These are phyloP conservation scores for Notolabrus celidotus DNA, from an alignment of 2,797 vertebrate species.

Conservation along the genomic window DNA sequence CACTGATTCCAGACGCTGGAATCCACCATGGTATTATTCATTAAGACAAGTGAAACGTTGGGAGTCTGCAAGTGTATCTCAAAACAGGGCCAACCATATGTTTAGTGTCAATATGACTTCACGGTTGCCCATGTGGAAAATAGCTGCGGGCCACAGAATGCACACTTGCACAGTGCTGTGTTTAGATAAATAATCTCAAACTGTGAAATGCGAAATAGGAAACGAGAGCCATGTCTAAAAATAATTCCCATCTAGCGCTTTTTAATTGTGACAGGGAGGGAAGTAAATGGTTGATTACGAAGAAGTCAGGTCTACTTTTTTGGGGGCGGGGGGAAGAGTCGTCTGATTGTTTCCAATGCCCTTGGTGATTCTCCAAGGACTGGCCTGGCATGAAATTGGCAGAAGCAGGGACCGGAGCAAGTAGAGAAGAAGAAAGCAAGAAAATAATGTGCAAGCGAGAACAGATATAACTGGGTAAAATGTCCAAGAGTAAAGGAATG, in stretches of 20 bases:
- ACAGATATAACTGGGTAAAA: slow-evolving; percentile 80
- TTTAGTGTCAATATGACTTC: slow-evolving; percentile 90
- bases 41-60: slow-evolving; percentile 87
- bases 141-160: slow-evolving; percentile 83
- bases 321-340: slow-evolving; percentile 52
- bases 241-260: slow-evolving; percentile 66
- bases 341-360: slow-evolving; percentile 77
- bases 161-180: slow-evolving; percentile 74
- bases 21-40: slow-evolving; percentile 87
- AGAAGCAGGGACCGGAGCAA: slow-evolving; percentile 69
- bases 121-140: slow-evolving; percentile 88
- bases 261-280: slow-evolving; percentile 69
- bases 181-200: slow-evolving; percentile 86
- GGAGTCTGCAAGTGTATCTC: slow-evolving; percentile 84
- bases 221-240: slow-evolving; percentile 73
- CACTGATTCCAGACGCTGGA: slow-evolving; percentile 79
- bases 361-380: slow-evolving; percentile 82
- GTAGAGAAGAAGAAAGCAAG: slow-evolving; percentile 73
- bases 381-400: slow-evolving; percentile 82
- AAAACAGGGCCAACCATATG: slow-evolving; percentile 87
- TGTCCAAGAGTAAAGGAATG: slow-evolving; percentile 76
- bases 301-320: slow-evolving; percentile 64
- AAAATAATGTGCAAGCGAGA: slow-evolving; percentile 72
- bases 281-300: slow-evolving; percentile 69
- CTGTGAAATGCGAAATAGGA: slow-evolving; percentile 76